Conservation (phyloP, 2,797 vertebrate species). For the Manis javanica region DNA sequence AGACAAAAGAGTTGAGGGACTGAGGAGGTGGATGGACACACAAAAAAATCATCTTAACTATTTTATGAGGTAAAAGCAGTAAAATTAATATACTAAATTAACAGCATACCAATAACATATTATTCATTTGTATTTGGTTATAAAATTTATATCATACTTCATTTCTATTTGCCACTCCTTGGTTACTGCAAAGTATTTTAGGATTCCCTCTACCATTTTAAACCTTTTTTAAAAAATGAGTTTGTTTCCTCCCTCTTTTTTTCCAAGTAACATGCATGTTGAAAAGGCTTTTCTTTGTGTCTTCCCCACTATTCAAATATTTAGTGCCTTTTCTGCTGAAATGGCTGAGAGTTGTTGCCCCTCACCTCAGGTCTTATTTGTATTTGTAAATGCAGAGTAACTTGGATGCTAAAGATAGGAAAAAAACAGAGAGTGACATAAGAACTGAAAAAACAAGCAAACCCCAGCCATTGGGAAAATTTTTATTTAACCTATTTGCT, state of each 20-base stretch:
- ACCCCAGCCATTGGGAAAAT: neutral
- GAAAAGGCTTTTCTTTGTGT: neutral
- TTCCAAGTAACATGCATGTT: neutral
- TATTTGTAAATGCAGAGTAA: neutral
- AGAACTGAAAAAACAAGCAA: neutral
- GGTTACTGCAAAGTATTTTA: neutral
- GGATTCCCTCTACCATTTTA: neutral
- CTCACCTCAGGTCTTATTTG: neutral
- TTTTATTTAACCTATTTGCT: neutral
- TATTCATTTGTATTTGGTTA: neutral
- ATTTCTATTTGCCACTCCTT: constrained; percentile 19
- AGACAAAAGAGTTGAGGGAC: neutral
- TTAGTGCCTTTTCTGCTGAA: neutral
- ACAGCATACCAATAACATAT: neutral
- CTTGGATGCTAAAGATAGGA: neutral
- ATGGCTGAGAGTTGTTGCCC: neutral
- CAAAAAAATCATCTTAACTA: neutral
- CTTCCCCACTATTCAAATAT: neutral
- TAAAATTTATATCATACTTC: neutral
- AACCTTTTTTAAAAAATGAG: neutral
- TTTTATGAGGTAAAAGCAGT: neutral
- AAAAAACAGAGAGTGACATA: neutral
- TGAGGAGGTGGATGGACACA: neutral
- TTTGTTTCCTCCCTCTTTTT: neutral
- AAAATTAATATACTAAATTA: neutral